Evolutionary conservation across 2,888 invertebrate species (phyloP).

Genomic region (Polyommatus iphigenia): DNA sequence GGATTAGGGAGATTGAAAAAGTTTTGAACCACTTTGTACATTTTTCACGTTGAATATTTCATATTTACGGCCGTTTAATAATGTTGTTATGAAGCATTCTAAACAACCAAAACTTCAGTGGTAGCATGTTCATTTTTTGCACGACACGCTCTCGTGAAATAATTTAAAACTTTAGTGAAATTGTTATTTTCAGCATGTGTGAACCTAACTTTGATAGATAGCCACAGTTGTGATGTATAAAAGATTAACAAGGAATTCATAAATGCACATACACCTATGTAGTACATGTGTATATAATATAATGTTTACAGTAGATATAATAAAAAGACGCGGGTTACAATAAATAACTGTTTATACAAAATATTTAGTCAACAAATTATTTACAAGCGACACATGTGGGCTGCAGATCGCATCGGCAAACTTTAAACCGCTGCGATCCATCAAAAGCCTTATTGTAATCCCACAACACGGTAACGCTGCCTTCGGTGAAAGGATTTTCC

Average conservation of each 20-base stretch:
- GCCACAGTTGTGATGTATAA: too few relatives aligned
- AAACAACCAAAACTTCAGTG: neutral
- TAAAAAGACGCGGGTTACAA: neutral
- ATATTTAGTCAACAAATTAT: constrained; percentile 19
- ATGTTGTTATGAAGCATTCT: constrained; percentile 4
- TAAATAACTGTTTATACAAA: constrained; percentile 15
- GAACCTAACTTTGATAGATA: too few relatives aligned
- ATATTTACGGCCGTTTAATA: neutral
- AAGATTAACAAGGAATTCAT: too few relatives aligned
- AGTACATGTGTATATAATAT: neutral
- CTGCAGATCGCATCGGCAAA: constrained; percentile 62
- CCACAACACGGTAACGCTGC: constrained; percentile 59
- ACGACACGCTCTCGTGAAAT: too few relatives aligned
- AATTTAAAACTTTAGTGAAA: too few relatives aligned
- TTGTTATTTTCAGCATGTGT: too few relatives aligned
- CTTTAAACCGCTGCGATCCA: constrained; percentile 54
- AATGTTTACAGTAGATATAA: neutral
- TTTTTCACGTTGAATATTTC: constrained; percentile 9
- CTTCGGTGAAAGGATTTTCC: constrained; percentile 49
- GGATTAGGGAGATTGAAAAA: constrained; percentile 14
- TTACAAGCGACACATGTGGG: constrained; percentile 52
- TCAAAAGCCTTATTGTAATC: constrained; percentile 62
- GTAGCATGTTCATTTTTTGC: too few relatives aligned
- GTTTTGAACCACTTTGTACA: neutral
- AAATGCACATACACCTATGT: too few relatives aligned